Base-by-base conservation (phyloP, 2,888 invertebrate genomes). In the Hipparchia semele region DNA sequence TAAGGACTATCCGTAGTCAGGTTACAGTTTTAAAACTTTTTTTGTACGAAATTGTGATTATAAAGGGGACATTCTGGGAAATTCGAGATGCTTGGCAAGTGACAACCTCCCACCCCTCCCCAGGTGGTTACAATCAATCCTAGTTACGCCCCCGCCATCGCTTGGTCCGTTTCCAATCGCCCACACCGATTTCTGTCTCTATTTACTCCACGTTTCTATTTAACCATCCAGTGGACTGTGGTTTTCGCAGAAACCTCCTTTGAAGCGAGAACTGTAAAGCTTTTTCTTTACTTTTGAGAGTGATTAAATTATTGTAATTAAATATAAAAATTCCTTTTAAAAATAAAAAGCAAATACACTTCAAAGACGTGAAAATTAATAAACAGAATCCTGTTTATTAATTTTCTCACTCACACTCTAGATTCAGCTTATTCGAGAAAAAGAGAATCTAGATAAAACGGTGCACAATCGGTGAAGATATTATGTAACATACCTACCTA, bases 101-200 rank as follows among this genome's bases (percentile, higher is more conserved):
- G 33, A 4, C 39, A 60, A 60, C 60, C 60, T 23, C 60, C 39
- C 10, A 5, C 8, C 6, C 59, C 10, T 39, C 59, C 60, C 60
- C 45, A 60, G 45, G 6, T n/a, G 45, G 62, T 9, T 9, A 13
- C 64, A 64, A 64, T 64, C 64, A 64, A 64, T 64, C 64, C 49
- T 49, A 64, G 64, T 64, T 64, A 64, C 49, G 49, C 10, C 9
- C 49, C 13, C 7, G 46, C 46, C 23, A 13, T 23, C 51, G 49
- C 49, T 64, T 51, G 49, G 49, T 64, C 9, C 4, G 23, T 9
- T 49, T 49, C 62, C 49, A 49, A 49, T 62, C 62, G 46, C 62
- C 62, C 49, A 62, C 62, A 13, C 62, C 46, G 13, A 49, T 61
- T 61, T 45, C 61, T 45, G 49, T 51, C 13, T 10, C 23, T 23